Evolutionary conservation across 2,797 vertebrate genomes (phyloP).

Genomic region (Kryptolebias ocellatus): DNA sequence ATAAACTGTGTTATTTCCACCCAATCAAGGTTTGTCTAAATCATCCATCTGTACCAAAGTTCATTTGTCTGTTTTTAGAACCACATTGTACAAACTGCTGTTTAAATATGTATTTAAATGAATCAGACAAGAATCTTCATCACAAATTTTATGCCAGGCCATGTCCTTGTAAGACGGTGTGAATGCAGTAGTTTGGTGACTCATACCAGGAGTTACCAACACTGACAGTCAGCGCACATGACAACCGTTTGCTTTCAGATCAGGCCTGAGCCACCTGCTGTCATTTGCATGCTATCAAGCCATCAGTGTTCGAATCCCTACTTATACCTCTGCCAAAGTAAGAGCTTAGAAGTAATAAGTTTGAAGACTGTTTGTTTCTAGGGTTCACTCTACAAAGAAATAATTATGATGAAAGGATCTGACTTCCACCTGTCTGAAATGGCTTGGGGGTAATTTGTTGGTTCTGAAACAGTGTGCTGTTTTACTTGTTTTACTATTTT

Average conservation of each 20-base stretch:
- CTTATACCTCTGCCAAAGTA: slow-evolving; percentile 17
- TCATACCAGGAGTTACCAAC: slow-evolving; percentile 5
- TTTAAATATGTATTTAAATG: neutral
- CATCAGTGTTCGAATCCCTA: slow-evolving; percentile 44
- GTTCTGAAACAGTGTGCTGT: slow-evolving; percentile 60
- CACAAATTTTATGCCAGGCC: neutral
- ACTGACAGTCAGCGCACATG: neutral
- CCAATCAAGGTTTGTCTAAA: neutral
- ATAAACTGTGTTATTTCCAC: neutral
- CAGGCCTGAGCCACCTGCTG: slow-evolving; percentile 29
- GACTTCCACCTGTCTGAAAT: slow-evolving; percentile 46
- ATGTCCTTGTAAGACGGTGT: neutral
- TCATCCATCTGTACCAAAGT: neutral
- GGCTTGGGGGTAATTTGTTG: slow-evolving; percentile 39
- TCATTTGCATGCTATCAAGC: slow-evolving; percentile 18
- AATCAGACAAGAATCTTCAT: neutral
- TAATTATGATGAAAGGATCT: slow-evolving; percentile 40
- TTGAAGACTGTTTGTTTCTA: slow-evolving; percentile 16
- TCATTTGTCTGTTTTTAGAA: neutral
- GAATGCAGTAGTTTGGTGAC: slow-evolving; percentile 12
- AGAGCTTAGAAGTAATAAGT: slow-evolving; percentile 30
- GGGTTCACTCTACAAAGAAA: slow-evolving; percentile 17
- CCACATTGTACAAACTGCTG: neutral
- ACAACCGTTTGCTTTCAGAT: slow-evolving; percentile 38
- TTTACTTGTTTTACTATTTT: slow-evolving; percentile 31